phyloP scores from a whole-genome alignment of 35 echinoderm and acorn worm genomes.

The Ptychodera flava region DNA sequence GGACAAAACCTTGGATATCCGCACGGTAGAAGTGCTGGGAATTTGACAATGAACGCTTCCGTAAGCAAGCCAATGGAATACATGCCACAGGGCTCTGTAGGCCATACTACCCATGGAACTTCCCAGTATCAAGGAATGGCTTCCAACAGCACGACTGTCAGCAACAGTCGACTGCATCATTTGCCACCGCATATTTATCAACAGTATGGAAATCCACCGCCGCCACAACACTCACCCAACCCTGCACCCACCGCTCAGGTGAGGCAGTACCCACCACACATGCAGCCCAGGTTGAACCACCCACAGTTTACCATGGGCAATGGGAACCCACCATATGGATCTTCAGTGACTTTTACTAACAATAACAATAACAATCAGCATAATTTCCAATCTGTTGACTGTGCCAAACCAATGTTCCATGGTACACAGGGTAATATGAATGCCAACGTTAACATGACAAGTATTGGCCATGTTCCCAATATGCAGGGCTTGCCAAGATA shows the following conservation, averaged over 20 bases:
- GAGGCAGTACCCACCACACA: background rate
- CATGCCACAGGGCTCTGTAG: background rate
- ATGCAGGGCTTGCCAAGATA: background rate
- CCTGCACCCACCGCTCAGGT: background rate
- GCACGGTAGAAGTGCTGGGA: background rate
- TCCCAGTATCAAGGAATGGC: background rate
- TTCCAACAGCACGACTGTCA: background rate
- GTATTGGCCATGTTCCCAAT: background rate
- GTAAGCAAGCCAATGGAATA: background rate
- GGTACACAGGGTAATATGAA: background rate
- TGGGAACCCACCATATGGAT: background rate
- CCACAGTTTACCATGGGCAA: background rate
- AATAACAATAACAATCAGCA: background rate
- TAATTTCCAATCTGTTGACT: background rate
- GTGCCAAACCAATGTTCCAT: background rate
- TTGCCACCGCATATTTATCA: background rate
- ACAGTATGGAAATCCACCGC: background rate
- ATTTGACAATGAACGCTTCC: background rate
- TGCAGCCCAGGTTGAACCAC: background rate
- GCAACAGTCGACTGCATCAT: background rate
- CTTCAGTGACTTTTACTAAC: too few relatives aligned
- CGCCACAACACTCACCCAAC: background rate
- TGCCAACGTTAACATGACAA: background rate
- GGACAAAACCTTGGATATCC: background rate
- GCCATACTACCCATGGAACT: background rate